These are phyloP conservation scores for Noctua comes DNA, from an alignment of 2,888 invertebrate genomes.

Conservation along the genomic window DNA sequence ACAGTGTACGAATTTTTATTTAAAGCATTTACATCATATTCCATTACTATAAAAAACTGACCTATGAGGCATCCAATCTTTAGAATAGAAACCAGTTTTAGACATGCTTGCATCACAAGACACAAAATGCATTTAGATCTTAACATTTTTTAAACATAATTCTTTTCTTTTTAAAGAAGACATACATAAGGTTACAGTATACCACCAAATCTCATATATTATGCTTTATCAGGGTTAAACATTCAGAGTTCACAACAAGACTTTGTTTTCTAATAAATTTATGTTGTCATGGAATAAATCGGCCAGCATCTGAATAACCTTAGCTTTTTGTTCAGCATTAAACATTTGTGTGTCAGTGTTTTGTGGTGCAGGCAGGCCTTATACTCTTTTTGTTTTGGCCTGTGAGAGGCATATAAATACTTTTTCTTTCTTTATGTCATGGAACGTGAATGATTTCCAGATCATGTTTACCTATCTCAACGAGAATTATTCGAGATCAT, in stretches of 20 bases:
- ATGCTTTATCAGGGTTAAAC: neutral
- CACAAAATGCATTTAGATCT: neutral
- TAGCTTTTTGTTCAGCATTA: neutral
- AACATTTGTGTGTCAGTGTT: neutral
- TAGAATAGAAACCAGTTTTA: neutral
- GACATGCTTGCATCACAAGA: neutral
- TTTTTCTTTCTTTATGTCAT: neutral
- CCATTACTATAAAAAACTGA: neutral
- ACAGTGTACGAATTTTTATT: neutral
- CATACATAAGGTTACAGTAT: neutral
- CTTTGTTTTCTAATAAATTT: neutral
- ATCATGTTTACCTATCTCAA: neutral
- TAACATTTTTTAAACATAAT: neutral
- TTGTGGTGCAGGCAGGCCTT: neutral
- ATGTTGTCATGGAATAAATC: neutral
- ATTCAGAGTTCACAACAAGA: neutral
- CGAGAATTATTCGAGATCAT: neutral
- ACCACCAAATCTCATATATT: neutral
- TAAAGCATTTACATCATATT: neutral
- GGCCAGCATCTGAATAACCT: neutral
- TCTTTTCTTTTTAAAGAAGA: neutral
- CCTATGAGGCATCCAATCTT: neutral
- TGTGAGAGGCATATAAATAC: too few species aligned
- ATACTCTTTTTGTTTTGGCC: neutral
- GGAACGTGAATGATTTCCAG: neutral